phyloP scores from a whole-genome alignment of 2,888 invertebrate genomes.

The Ophion obscuratus region DNA sequence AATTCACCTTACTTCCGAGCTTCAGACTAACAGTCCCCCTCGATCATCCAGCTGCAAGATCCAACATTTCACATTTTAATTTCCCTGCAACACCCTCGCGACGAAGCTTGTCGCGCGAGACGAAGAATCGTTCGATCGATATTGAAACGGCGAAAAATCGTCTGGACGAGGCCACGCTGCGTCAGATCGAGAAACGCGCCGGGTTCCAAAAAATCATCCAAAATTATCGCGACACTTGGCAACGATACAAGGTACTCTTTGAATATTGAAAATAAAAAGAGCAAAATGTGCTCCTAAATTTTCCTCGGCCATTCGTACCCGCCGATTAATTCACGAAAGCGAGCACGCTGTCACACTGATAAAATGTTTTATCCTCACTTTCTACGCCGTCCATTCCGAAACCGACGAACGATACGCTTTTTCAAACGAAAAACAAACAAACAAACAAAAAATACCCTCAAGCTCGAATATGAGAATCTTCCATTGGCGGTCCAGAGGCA shows the following conservation, averaged over 20 bases:
- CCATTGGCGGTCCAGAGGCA: slow-evolving; percentile 52
- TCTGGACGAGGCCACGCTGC: slow-evolving; percentile 53
- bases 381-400: no score
- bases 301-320: not conserved
- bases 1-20: not conserved
- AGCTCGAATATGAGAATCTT: slow-evolving; percentile 51
- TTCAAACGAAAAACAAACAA: not conserved
- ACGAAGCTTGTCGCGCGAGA: slow-evolving; percentile 44
- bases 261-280: not conserved
- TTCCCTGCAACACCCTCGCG: not conserved
- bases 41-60: not conserved
- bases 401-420: no score
- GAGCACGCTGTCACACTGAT: no score
- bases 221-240: slow-evolving; percentile 54
- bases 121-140: slow-evolving; percentile 50
- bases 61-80: not conserved
- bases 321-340: no score
- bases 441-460: not conserved
- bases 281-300: not conserved
- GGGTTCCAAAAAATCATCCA: slow-evolving; percentile 43
- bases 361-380: no score
- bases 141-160: slow-evolving; percentile 47
- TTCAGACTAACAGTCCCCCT: not conserved
- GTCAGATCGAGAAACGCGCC: slow-evolving; percentile 38
- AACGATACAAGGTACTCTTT: slow-evolving; percentile 55